phyloP scores from a whole-genome alignment of 2,888 invertebrate species.

The Gastrophysa polygoni region DNA sequence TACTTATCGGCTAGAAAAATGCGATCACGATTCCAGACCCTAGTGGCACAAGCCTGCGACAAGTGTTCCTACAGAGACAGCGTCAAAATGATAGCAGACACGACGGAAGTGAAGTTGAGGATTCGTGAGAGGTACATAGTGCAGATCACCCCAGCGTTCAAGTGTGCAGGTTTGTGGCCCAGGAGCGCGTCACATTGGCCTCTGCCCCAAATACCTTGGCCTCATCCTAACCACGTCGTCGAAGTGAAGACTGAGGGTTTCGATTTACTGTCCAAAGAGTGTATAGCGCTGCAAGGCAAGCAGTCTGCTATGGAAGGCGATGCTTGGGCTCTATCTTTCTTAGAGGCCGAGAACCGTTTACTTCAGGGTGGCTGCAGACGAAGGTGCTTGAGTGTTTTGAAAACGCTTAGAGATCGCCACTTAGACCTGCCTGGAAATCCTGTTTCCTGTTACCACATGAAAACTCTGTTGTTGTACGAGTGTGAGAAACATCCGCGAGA shows the following conservation, averaged over 20 bases:
- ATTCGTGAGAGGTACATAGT: conserved; percentile 79
- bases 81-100: conserved; percentile 83
- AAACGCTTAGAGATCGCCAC: conserved; percentile 78
- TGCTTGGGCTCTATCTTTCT: conserved; percentile 82
- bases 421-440: conserved; percentile 77
- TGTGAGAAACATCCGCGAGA: conserved; percentile 86
- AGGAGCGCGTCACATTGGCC: conserved; percentile 84
- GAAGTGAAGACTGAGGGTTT: conserved; percentile 86
- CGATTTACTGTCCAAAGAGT: conserved; percentile 78
- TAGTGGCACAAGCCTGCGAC: conserved; percentile 78
- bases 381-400: conserved; percentile 76
- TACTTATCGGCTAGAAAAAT: conserved; percentile 85
- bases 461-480: conserved; percentile 79
- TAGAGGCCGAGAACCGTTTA: conserved; percentile 77
- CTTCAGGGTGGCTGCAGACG: conserved; percentile 69
- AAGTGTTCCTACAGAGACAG: conserved; percentile 79
- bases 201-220: conserved; percentile 79
- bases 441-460: conserved; percentile 77
- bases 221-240: conserved; percentile 75
- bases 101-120: conserved; percentile 78
- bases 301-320: conserved; percentile 83
- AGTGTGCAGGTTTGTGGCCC: conserved; percentile 85
- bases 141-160: conserved; percentile 84
- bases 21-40: conserved; percentile 79
- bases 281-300: conserved; percentile 69